Evolutionary conservation across 2,888 invertebrate species (phyloP), one percentile per base, ranked within the genome.

Genomic region (Lasioglossum lativentre): DNA sequence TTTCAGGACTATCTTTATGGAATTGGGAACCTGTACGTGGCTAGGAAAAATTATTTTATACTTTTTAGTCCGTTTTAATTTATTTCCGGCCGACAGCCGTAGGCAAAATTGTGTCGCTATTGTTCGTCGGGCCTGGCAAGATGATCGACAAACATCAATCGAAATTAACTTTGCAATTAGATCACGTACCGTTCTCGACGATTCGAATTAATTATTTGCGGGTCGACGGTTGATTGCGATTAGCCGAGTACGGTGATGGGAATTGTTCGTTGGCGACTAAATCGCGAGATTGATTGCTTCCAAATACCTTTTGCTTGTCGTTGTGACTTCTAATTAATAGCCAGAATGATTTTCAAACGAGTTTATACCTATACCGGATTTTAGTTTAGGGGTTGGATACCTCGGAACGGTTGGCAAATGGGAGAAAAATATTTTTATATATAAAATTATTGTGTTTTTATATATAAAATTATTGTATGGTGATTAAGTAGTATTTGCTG

Each of bases 131-230:
- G n/a, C 30, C 30, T 3, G 30, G 56, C 30, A 47, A 66, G 66
- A 66, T 66, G 38, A 38, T 47, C n/a, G 68, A 23, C 68, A 38
- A 68, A 5, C 45, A 23, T 6, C 34, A 23, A 23, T 0, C 19
- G 12, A n/a, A 63, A 59, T 71, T 47, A 63, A 74, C 59, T 45
- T 40, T 30, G 70, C 8, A 52, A n/a, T n/a, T 34, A 38, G n/a
- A 45, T 30, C 47, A 45, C 40, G 59, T 42, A 30, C 70, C 59
- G 63, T 82, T 16, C 47, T 12, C 59, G 27, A 23, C 30, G 14
- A 71, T 78, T 42, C 34, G 23, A 5, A n/a, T 66, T 84, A 75
- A 78, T 84, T 66, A 84, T 66, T 75, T 52, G 47, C 16, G 12
- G 19, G 14, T 34, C 75, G 74, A 52, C 42, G 47, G 40, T 71